These are phyloP conservation scores for Danio jaintianensis DNA, from an alignment of 2,797 vertebrate species.

Conservation along the genomic window DNA sequence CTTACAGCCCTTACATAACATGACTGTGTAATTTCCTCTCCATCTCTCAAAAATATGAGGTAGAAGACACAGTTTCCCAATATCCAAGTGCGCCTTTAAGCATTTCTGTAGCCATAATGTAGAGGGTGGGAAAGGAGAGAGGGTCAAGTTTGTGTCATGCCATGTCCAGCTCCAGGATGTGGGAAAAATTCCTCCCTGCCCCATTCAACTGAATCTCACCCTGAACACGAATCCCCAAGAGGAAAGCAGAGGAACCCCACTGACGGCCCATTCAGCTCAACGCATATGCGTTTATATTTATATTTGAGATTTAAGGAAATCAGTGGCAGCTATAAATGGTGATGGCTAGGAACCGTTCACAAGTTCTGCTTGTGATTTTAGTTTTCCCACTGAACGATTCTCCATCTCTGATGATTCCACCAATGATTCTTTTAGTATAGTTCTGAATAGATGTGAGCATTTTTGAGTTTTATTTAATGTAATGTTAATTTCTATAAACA, in stretches of 20 bases:
- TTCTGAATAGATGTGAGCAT: not conserved
- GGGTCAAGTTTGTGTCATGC: conserved; percentile 14
- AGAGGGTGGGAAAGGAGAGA: conserved; percentile 34
- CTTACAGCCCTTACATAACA: conserved; percentile 5
- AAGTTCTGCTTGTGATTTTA: not conserved
- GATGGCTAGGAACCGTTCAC: not conserved
- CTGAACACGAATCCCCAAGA: conserved; percentile 71
- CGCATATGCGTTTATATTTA: not conserved
- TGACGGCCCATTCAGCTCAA: not conserved
- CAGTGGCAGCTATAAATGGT: not conserved
- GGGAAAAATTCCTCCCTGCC: conserved; percentile 53
- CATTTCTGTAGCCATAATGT: not conserved
- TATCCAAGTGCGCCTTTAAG: not conserved
- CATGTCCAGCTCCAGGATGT: conserved; percentile 29
- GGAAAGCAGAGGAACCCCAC: conserved; percentile 82
- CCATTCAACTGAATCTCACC: conserved; percentile 5
- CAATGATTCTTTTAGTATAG: not conserved
- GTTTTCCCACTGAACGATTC: not conserved
- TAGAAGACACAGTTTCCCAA: conserved; percentile 18
- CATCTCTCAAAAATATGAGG: not conserved
- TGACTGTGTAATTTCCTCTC: conserved; percentile 35
- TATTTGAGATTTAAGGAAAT: not conserved
- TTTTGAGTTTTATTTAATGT: too few relatives aligned
- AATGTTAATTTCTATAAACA: too few relatives aligned
- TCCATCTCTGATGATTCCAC: not conserved